Percentiles rank a stretch among this genome's conserved stretches.
Conservation (phyloP, 2,888 invertebrate species). For the Linnaemya tessellans region DNA sequence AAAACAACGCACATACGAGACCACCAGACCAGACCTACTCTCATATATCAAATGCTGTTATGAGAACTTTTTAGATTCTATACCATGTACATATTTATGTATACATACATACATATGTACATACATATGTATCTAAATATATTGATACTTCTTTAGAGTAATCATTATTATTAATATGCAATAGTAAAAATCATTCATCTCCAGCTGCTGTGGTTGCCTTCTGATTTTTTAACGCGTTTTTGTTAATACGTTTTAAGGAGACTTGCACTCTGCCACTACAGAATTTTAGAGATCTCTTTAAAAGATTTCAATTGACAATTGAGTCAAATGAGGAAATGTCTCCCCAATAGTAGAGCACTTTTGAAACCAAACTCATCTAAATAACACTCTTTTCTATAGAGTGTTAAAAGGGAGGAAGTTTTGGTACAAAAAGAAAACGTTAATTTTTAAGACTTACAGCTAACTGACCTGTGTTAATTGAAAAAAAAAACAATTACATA, state of each 20-base stretch:
- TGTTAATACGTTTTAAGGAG: conserved; percentile 1
- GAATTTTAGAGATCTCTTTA: conserved; percentile 78
- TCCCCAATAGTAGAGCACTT: conserved; percentile 58
- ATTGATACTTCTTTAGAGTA: conserved; percentile 8
- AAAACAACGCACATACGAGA: conserved; percentile 23
- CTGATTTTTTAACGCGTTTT: conserved; percentile 9
- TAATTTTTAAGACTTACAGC: neutral
- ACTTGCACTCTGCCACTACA: conserved; percentile 71
- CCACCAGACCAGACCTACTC: conserved; percentile 1
- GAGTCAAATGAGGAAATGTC: conserved; percentile 80
- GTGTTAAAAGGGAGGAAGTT: conserved; percentile 45
- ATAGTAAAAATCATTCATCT: neutral
- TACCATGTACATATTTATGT: neutral
- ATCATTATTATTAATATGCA: conserved; percentile 28
- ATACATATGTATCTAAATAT: neutral
- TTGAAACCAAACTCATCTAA: conserved; percentile 52
- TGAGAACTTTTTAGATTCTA: conserved; percentile 14
- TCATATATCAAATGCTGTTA: conserved; percentile 20
- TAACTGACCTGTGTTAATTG: conserved; percentile 58
- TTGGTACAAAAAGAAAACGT: conserved; percentile 11
- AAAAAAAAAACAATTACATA: conserved; percentile 2
- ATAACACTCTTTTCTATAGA: conserved; percentile 50
- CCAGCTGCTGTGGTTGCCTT: neutral
- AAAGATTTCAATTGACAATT: conserved; percentile 79
- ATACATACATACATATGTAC: neutral